These are phyloP conservation scores for Eidolon helvum DNA, from an alignment of 2,113 vertebrate genomes.

Conservation along the genomic window DNA sequence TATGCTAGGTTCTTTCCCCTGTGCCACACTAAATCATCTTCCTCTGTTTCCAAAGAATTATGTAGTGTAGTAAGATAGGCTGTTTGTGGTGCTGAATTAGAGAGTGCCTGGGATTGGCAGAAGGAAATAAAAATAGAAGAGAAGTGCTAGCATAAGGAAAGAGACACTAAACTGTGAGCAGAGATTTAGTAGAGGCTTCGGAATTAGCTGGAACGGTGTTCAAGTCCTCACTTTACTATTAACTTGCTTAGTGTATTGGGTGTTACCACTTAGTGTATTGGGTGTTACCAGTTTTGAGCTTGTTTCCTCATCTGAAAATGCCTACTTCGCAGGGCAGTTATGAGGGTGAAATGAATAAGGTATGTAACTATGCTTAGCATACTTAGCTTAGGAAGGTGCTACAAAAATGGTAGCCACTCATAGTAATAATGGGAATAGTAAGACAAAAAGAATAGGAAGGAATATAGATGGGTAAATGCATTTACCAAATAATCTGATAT, in stretches of 20 bases:
- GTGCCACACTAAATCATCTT: not conserved
- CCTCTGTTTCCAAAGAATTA: not conserved
- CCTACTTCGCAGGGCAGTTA: not conserved
- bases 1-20: not conserved
- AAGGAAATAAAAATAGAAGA: constrained; percentile 35
- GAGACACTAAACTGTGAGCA: not conserved
- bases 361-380: not conserved
- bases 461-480: constrained; percentile 32
- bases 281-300: not conserved
- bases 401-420: not conserved
- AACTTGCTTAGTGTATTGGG: not conserved
- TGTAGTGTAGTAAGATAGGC: not conserved
- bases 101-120: not conserved
- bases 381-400: constrained; percentile 19
- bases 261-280: not conserved
- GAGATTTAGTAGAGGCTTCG: not conserved
- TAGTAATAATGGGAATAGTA: not conserved
- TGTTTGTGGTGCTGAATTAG: not conserved
- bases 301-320: constrained; percentile 39
- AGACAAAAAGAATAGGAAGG: constrained; percentile 42
- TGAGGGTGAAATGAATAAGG: constrained; percentile 5
- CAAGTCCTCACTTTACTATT: not conserved
- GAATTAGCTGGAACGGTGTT: constrained; percentile 1
- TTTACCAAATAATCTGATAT: constrained; percentile 67
- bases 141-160: not conserved